phyloP scores from a whole-genome alignment of 1,140 invertebrate species.

The Mya arenaria region DNA sequence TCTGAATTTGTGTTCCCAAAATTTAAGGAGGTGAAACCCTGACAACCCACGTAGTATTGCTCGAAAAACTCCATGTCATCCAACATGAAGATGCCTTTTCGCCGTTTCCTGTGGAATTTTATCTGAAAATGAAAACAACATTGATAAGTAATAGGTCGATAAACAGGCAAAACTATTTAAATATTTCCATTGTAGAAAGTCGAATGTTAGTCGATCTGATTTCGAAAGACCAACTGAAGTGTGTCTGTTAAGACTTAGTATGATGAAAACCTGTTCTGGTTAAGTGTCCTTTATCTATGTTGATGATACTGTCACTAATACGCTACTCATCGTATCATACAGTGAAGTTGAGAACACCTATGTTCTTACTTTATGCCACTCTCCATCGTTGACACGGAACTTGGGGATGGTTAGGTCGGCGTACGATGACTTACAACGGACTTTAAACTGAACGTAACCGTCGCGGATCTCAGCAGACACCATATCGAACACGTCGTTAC shows the following conservation, averaged over 20 bases:
- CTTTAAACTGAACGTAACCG: constrained; percentile 47
- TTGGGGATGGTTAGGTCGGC: constrained; percentile 48
- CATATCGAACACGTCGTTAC: constrained; percentile 48
- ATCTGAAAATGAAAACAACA: constrained; percentile 43
- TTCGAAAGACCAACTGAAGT: no score
- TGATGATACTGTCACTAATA: no score
- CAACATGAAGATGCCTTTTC: constrained; percentile 31
- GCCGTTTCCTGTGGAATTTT: constrained; percentile 26
- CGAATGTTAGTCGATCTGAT: no score
- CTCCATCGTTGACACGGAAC: constrained; percentile 34
- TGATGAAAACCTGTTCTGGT: no score
- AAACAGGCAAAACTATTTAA: no score
- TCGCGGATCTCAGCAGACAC: constrained; percentile 32
- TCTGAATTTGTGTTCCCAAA: constrained; percentile 43
- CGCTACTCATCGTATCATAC: no score
- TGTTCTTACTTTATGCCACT: constrained; percentile 60
- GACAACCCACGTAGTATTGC: constrained; percentile 51
- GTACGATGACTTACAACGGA: constrained; percentile 46
- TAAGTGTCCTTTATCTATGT: no score
- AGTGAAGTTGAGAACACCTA: no score
- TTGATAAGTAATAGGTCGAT: no score
- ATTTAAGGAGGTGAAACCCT: constrained; percentile 53
- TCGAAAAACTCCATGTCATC: constrained; percentile 50
- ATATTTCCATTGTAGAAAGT: no score
- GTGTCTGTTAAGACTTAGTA: no score